These are phyloP conservation scores for Zeus faber DNA, from an alignment of 2,113 vertebrate genomes.

Conservation along the genomic window DNA sequence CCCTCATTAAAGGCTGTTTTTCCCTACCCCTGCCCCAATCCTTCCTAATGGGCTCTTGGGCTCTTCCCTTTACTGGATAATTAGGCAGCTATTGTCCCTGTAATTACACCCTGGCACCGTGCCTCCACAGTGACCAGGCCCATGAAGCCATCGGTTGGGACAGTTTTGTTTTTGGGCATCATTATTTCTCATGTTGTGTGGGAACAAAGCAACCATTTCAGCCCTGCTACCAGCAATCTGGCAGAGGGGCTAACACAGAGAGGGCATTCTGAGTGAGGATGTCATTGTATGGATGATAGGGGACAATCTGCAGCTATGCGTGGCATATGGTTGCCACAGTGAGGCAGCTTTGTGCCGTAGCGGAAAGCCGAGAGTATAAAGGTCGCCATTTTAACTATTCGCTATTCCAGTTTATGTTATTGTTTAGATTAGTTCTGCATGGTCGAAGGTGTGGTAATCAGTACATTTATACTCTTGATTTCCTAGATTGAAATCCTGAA, in stretches of 20 bases:
- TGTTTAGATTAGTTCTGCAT: no score
- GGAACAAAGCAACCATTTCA: constrained; percentile 69
- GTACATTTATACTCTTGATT: no score
- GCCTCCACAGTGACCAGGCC: constrained; percentile 45
- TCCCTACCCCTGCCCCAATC: constrained; percentile 53
- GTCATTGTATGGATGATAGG: constrained; percentile 54
- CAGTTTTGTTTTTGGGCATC: constrained; percentile 62
- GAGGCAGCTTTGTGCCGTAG: no score
- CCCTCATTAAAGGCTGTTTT: constrained; percentile 73
- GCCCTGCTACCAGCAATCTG: no score
- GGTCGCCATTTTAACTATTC: no score
- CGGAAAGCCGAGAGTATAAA: no score
- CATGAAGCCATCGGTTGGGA: constrained; percentile 46
- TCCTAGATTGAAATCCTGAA: no score
- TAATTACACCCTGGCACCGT: constrained; percentile 64
- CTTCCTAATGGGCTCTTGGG: constrained; percentile 50
- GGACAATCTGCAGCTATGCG: constrained; percentile 52
- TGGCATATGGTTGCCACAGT: constrained; percentile 67
- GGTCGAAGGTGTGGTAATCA: no score
- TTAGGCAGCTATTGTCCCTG: constrained; percentile 74
- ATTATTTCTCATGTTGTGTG: constrained; percentile 61
- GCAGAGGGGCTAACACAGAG: background rate
- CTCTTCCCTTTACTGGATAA: constrained; percentile 67
- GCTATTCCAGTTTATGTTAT: no score
- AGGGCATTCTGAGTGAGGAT: constrained; percentile 50